phyloP scores from a whole-genome alignment of 2,888 invertebrate species.

The Malachius bipustulatus region DNA sequence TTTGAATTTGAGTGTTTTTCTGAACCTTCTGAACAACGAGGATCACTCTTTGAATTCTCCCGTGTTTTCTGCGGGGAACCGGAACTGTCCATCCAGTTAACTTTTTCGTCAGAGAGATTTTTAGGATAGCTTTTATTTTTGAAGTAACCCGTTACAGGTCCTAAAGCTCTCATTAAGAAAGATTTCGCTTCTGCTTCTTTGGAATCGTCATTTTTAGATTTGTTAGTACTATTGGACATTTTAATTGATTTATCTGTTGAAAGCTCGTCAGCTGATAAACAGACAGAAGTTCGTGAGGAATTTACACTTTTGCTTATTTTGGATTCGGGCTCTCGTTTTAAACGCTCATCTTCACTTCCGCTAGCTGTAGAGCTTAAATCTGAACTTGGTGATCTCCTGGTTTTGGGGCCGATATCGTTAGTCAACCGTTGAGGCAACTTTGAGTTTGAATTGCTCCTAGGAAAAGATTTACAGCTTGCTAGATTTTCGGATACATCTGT shows the following conservation, averaged over 20 bases:
- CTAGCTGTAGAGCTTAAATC: slow-evolving; percentile 30
- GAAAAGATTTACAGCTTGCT: slow-evolving; percentile 29
- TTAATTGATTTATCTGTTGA: slow-evolving; percentile 41
- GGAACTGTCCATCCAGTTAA: slow-evolving; percentile 32
- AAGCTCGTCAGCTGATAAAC: slow-evolving; percentile 43
- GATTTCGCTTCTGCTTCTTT: slow-evolving; percentile 52
- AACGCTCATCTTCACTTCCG: slow-evolving; percentile 33
- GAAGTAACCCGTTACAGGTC: slow-evolving; percentile 64
- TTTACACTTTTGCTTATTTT: slow-evolving; percentile 27
- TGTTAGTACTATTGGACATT: slow-evolving; percentile 38
- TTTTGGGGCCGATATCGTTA: slow-evolving; percentile 18
- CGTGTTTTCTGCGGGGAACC: slow-evolving; percentile 10
- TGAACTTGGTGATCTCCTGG: slow-evolving; percentile 37
- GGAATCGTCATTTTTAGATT: slow-evolving; percentile 14
- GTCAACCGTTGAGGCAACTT: slow-evolving; percentile 29
- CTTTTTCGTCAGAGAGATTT: slow-evolving; percentile 38
- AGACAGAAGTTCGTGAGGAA: slow-evolving; percentile 42
- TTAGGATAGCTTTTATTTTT: slow-evolving; percentile 40
- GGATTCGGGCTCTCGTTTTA: slow-evolving; percentile 21
- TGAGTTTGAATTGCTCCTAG: slow-evolving; percentile 23
- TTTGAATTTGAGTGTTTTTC: slow-evolving; percentile 36
- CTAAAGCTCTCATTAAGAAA: slow-evolving; percentile 59
- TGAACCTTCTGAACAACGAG: slow-evolving; percentile 35
- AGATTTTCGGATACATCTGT: slow-evolving; percentile 32
- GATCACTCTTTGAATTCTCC: slow-evolving; percentile 7